Evolutionary conservation across 2,797 vertebrate species (phyloP), one percentile per base, ranked within the genome.

Genomic region (Odontamblyopus lacepedii): DNA sequence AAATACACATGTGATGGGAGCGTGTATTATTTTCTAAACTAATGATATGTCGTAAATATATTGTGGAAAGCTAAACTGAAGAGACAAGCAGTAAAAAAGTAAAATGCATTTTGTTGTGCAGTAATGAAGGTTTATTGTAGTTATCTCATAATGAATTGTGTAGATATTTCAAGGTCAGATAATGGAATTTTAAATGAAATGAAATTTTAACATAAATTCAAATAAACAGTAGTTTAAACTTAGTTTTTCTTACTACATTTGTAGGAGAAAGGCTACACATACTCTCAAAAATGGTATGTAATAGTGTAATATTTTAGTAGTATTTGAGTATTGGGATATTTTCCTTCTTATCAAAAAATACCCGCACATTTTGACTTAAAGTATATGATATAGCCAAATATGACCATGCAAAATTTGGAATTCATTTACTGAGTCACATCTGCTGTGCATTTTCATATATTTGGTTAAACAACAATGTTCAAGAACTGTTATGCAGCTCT

Each of bases 1-100:
- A 78, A 59, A 30, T 44, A 30, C 35, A 68, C 7, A 67, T 51
- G 29, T 51, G 6, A 67, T 67, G 50, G 50, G 44, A 50, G 64
- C 53, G 2, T 23, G 53, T 38, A 23, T 57, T 56, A 23, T 55
- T 68, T 68, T 68, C n/a, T 16, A 56, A 38, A n/a, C 32, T n/a
- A n/a, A 41, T 12, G 67, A 57, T 38, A 15, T n/a, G 61, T 30
- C 8, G 6, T 66, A 68, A 38, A 56, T 15, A 56, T n/a, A 56
- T 11, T 32, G 11, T 7, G 19, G 11, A n/a, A 23, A 56, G 13
- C 19, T 23, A 50, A 66, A 26, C 18, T 8, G 12, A 66, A 27
- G 50, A 27, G 44, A 66, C 63, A 64, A 61, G 59, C 29, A 8
- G 29, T 30, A 32, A 41, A 63, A 16, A 38, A 63, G 15, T 4